A percentile compares a stretch with the other conserved stretches of the same genome.
Evolutionary conservation across 1,140 invertebrate species (phyloP).

Genomic region (Eumeta japonica): DNA sequence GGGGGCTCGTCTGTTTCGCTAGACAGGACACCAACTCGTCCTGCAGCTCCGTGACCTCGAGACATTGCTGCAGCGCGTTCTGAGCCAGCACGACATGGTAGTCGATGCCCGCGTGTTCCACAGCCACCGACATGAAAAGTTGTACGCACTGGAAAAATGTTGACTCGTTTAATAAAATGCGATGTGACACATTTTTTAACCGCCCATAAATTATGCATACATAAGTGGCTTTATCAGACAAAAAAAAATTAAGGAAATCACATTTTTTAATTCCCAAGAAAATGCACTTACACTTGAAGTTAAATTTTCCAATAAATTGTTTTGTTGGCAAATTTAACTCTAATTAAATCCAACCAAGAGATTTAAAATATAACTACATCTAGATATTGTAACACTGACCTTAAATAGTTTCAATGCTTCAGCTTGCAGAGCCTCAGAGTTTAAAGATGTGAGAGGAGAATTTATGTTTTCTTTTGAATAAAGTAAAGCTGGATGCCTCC

Average conservation of each 20-base stretch:
- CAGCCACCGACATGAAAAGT: conserved; percentile 89
- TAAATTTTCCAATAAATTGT: no score
- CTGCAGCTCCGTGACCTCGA: conserved; percentile 85
- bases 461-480: conserved; percentile 87
- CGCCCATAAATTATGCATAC: no score
- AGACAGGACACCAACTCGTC: conserved; percentile 88
- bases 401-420: conserved; percentile 95
- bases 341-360: no score
- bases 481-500: conserved; percentile 89
- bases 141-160: conserved; percentile 74
- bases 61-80: conserved; percentile 87
- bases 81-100: conserved; percentile 94
- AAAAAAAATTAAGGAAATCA: no score
- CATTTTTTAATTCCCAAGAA: no score
- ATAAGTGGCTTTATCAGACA: no score
- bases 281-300: no score
- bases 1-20: conserved; percentile 89
- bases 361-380: no score
- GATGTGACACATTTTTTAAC: no score
- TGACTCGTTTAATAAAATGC: no score
- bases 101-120: conserved; percentile 93
- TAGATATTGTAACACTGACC: conserved; percentile 51
- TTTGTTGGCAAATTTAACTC: no score
- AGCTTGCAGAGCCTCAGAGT: conserved; percentile 78
- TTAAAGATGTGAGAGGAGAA: conserved; percentile 81